Evolutionary conservation across 2,888 invertebrate species (phyloP).

Genomic region (Spodoptera littoralis): DNA sequence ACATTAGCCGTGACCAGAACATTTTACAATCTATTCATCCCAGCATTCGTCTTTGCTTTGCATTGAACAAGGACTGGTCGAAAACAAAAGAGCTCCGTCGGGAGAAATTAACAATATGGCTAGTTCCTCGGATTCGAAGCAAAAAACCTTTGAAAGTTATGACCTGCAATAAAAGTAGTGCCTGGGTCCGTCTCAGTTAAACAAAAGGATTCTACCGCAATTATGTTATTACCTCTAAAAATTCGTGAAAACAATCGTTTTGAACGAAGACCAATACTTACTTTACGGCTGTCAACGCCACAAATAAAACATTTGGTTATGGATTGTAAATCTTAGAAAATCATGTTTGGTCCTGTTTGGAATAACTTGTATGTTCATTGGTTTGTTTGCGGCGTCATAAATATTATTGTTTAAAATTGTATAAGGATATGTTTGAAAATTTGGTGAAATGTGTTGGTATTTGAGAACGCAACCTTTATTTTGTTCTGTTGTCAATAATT

Average conservation of each 20-base stretch:
- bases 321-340: conserved; percentile 66
- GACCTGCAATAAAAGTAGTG: conserved; percentile 74
- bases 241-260: conserved; percentile 75
- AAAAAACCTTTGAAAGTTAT: conserved; percentile 73
- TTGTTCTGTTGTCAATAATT: too few species aligned
- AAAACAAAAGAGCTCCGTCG: conserved; percentile 66
- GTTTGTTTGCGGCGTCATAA: conserved; percentile 30
- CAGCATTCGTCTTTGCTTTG: conserved; percentile 19
- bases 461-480: too few species aligned
- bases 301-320: conserved; percentile 70
- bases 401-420: conserved; percentile 5
- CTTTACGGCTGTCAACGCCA: conserved; percentile 79
- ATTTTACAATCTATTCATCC: conserved; percentile 70
- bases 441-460: too few species aligned
- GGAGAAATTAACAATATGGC: conserved; percentile 72
- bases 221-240: conserved; percentile 80
- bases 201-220: conserved; percentile 80
- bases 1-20: conserved; percentile 71
- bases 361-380: conserved; percentile 41
- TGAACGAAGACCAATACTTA: conserved; percentile 61
- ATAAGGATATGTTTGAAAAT: not conserved
- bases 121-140: conserved; percentile 67
- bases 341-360: conserved; percentile 62
- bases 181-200: conserved; percentile 61
- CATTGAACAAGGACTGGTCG: conserved; percentile 58